phyloP scores from a whole-genome alignment of 2,113 vertebrate species.

The Tachysurus vachellii region DNA sequence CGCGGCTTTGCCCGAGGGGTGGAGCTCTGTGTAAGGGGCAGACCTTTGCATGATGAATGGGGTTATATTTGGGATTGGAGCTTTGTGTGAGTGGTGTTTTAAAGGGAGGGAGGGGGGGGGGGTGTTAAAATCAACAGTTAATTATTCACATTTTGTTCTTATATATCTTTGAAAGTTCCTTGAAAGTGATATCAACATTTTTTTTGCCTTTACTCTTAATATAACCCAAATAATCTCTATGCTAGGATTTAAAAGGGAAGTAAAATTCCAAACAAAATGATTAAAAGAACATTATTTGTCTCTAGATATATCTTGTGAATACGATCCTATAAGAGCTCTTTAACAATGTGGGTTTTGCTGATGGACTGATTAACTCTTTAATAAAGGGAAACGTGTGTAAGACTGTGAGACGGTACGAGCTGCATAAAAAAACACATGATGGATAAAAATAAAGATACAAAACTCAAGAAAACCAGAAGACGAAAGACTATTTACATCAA shows the following conservation, averaged over 20 bases:
- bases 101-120: neutral
- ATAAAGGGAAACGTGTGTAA: neutral
- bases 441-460: neutral
- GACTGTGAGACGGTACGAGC: neutral
- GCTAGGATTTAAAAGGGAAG: neutral
- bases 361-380: neutral
- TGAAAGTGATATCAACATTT: neutral
- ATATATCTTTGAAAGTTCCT: no score
- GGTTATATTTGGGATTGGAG: neutral
- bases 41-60: no score
- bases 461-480: conserved; percentile 11
- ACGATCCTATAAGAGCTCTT: neutral
- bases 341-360: neutral
- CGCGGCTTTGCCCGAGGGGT: neutral
- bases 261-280: neutral
- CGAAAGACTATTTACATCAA: conserved; percentile 32
- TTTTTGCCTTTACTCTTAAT: neutral
- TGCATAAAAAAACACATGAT: neutral
- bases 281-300: neutral
- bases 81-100: neutral
- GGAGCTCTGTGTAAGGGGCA: neutral
- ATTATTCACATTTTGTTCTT: no score
- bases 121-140: neutral
- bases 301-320: neutral
- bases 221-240: neutral